Percentiles rank a stretch among this genome's conserved stretches.
phyloP scores from a whole-genome alignment of 2,888 invertebrate species.

The Petrophora chlorosata region DNA sequence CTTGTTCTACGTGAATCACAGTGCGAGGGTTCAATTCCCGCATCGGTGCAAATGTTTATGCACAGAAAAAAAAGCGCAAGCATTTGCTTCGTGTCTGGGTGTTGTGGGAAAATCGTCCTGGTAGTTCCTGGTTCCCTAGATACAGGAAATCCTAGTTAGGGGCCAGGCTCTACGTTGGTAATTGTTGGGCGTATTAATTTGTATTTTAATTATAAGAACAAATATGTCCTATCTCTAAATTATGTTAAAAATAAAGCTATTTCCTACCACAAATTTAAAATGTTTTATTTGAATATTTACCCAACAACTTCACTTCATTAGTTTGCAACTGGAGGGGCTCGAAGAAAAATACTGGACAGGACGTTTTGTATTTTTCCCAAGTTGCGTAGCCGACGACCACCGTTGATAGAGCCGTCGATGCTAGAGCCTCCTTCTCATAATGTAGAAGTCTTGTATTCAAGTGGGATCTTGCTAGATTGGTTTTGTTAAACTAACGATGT shows the following conservation, averaged over 20 bases:
- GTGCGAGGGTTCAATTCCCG: too few relatives aligned
- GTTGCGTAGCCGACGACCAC: constrained; percentile 32
- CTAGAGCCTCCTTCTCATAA: constrained; percentile 29
- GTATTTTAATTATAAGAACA: too few relatives aligned
- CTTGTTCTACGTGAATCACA: too few relatives aligned
- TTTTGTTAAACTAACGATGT: constrained; percentile 57
- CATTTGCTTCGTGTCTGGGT: too few relatives aligned
- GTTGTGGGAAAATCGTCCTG: too few relatives aligned
- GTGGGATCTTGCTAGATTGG: constrained; percentile 44
- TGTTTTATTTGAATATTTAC: constrained; percentile 36
- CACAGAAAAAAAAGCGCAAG: too few relatives aligned
- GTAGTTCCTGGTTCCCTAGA: too few relatives aligned
- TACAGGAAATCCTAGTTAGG: too few relatives aligned
- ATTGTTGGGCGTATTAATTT: too few relatives aligned
- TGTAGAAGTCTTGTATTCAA: constrained; percentile 2
- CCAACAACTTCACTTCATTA: constrained; percentile 51
- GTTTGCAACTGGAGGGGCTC: constrained; percentile 50
- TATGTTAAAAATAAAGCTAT: background rate
- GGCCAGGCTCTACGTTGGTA: too few relatives aligned
- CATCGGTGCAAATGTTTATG: too few relatives aligned
- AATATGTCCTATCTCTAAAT: too few relatives aligned
- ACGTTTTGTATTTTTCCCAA: constrained; percentile 50
- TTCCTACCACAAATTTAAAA: background rate
- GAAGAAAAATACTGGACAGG: constrained; percentile 43
- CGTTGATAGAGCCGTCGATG: constrained; percentile 34